phyloP scores from a whole-genome alignment of 2,113 vertebrate genomes.

The Pedionomus torquatus region DNA sequence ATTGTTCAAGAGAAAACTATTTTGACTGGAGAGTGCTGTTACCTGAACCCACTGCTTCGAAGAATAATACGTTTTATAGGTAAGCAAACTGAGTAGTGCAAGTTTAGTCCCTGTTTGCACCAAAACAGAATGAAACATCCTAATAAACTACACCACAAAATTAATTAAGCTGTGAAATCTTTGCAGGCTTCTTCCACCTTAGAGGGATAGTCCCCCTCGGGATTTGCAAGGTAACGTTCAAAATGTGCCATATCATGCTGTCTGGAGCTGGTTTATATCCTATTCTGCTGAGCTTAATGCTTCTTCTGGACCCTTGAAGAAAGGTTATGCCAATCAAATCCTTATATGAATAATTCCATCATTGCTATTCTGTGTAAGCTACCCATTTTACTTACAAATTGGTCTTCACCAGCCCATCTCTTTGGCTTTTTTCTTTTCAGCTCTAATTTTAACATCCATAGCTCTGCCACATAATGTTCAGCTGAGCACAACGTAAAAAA shows the following conservation, averaged over 20 bases:
- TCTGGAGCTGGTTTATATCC: not conserved
- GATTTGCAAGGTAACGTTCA: constrained; percentile 31
- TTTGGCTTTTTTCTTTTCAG: constrained; percentile 17
- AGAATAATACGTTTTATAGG: constrained; percentile 95
- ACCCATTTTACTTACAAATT: constrained; percentile 35
- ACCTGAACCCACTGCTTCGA: constrained; percentile 94
- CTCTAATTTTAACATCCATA: constrained; percentile 31
- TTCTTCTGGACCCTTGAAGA: constrained; percentile 29
- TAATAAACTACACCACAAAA: not conserved
- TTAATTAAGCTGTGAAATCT: constrained; percentile 35
- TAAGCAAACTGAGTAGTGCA: constrained; percentile 63
- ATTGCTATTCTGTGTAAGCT: constrained; percentile 12
- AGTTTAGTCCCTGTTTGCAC: not conserved
- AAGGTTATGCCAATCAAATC: constrained; percentile 1
- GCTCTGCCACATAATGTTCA: not conserved
- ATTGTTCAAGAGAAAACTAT: constrained; percentile 96
- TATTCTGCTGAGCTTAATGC: constrained; percentile 23
- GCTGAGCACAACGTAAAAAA: not conserved
- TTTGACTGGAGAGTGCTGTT: constrained; percentile 97
- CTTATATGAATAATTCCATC: constrained; percentile 1
- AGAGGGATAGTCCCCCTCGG: not conserved
- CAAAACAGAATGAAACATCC: not conserved
- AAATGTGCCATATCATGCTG: constrained; percentile 12
- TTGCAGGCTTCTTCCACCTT: constrained; percentile 36
- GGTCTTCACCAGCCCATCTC: constrained; percentile 12